A percentile compares a stretch with the other conserved stretches of the same genome.
Evolutionary conservation across 2,113 vertebrate species (phyloP).

Genomic region (Tragelaphus buxtoni): DNA sequence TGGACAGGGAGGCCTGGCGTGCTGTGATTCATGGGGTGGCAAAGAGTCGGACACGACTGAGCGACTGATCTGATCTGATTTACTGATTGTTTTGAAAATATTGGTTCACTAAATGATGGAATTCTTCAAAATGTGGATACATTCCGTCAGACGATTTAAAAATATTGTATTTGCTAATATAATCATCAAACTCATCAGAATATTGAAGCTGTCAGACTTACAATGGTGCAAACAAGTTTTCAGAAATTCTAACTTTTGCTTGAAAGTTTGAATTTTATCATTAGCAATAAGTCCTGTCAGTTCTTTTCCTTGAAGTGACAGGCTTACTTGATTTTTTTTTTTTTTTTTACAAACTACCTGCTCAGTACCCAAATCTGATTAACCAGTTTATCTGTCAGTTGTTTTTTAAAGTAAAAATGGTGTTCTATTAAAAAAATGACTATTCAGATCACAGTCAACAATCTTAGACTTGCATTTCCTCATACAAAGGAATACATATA

Average conservation of each 20-base stretch:
- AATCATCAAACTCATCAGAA: neutral
- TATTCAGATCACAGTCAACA: neutral
- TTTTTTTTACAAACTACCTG: neutral
- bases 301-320: neutral
- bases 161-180: neutral
- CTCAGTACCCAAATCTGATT: neutral
- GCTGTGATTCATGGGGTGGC: too few species aligned
- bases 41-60: too few species aligned
- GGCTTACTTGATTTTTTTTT: neutral
- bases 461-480: neutral
- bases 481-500: neutral
- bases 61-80: neutral
- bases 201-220: neutral
- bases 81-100: neutral
- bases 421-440: neutral
- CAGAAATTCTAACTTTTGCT: neutral
- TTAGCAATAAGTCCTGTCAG: neutral
- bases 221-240: neutral
- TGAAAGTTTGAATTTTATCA: neutral
- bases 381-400: neutral
- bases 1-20: too few species aligned
- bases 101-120: neutral
- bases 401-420: neutral
- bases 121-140: neutral
- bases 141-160: neutral